phyloP scores from a whole-genome alignment of 2,888 invertebrate species.

The Trichacis sp. region DNA sequence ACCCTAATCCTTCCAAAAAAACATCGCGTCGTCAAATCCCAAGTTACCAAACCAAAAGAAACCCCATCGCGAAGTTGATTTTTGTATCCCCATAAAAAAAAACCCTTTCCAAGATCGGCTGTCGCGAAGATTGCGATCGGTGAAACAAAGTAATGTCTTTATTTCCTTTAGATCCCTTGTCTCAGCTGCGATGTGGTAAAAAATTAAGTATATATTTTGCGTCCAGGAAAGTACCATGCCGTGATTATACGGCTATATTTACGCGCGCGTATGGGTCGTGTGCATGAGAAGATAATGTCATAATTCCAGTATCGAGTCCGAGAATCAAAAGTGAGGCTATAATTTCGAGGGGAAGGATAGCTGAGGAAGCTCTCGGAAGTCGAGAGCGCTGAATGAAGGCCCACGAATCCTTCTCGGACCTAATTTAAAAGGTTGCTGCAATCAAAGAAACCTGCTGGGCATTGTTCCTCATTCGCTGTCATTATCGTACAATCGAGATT shows the following conservation, averaged over 20 bases:
- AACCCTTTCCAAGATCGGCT: not conserved
- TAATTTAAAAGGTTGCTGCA: conserved; percentile 12
- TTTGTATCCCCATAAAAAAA: not conserved
- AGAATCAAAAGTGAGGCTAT: conserved; percentile 11
- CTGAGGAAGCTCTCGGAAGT: conserved; percentile 18
- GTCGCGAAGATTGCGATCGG: conserved; percentile 2
- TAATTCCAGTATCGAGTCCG: conserved; percentile 13
- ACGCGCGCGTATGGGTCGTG: not conserved
- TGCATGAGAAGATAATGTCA: conserved; percentile 8
- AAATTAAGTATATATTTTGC: conserved; percentile 6
- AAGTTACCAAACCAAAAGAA: not conserved
- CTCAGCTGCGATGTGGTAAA: conserved; percentile 5
- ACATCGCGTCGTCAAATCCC: too few relatives aligned
- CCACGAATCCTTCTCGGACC: conserved; percentile 7
- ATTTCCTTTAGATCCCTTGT: conserved; percentile 9
- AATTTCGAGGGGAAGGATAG: conserved; percentile 12
- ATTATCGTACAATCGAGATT: not conserved
- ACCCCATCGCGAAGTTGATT: not conserved
- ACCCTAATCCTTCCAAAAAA: too few relatives aligned
- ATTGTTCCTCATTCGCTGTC: not conserved
- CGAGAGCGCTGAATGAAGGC: conserved; percentile 10
- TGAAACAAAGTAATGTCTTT: conserved; percentile 11
- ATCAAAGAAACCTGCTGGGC: conserved; percentile 7
- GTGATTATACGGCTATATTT: conserved; percentile 5
- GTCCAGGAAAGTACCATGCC: conserved; percentile 4